Evolutionary conservation across 2,888 invertebrate genomes (phyloP), one percentile per base, ranked within the genome.

Genomic region (Papilio elwesi): DNA sequence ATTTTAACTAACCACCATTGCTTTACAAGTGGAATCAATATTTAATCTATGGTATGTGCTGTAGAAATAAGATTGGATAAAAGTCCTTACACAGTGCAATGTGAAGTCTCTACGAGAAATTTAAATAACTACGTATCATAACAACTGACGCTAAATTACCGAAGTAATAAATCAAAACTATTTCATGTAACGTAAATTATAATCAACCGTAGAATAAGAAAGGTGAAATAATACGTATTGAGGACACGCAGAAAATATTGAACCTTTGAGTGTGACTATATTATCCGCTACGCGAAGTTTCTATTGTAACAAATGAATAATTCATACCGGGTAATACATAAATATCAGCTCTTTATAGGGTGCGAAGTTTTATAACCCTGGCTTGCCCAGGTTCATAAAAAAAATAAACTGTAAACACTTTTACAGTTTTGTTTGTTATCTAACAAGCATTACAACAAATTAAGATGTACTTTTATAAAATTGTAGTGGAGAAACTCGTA

Each of bases 301-400:
- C 83, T 84, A 83, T 85, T 84, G 83, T 73, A 76, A 79, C 13
- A 79, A 77, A 78, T 87, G 85, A 86, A 87, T 89, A 82, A 89
- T 88, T 87, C 84, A 88, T 85, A 81, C 74, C 79, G 75, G 73
- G 76, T 76, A 76, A 78, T 75, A 75, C 76, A 79, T 79, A 83
- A 81, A 81, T 81, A 82, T 76, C 77, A 75, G 78, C 77, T 76
- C 62, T 72, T 79, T 82, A 79, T 71, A 68, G 76, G 76, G 73
- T 63, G 74, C 73, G 76, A 76, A 74, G 75, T 82, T 78, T 75
- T 75, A 77, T 78, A 69, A 76, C 70, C 72, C 65, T 68, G 71
- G n/a, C n/a, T n/a, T 70, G 62, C 74, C n/a, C 67, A 69, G 65
- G 72, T 67, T 75, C 68, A 75, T 77, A 76, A 74, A 75, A 74